Base-by-base conservation (phyloP, 2,888 invertebrate species). In the Caenorhabditis sp. region DNA sequence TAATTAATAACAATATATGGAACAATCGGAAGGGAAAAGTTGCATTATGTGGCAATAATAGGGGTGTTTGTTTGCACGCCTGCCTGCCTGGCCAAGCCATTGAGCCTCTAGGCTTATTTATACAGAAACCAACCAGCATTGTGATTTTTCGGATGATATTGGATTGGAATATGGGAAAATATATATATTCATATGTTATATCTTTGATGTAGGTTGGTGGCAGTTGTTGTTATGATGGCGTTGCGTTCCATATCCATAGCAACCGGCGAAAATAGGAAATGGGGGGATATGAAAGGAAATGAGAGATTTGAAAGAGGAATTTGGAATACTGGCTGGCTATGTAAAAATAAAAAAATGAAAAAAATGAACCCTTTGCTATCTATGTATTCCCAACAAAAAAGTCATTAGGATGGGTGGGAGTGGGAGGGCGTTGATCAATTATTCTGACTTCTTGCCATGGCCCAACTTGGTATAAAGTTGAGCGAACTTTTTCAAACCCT, bases 361-460 rank as follows among this genome's bases (percentile, higher is more conserved):
- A 58, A 58, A 55, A 11, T 8, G 28, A 28, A 28, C 55, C 15
- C 28, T 22, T n/a, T n/a, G n/a, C 56, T n/a, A 56, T 37, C 58
- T 37, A 37, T n/a, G n/a, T n/a, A n/a, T n/a, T 37, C 18, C n/a
- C n/a, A 56, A 67, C 32, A 32, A 76, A 71, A 74, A 76, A 58
- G 76, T 61, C 76, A 68, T 76, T 76, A 67, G 67, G 28, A 44
- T 67, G 72, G 64, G 50, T 51, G 76, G 76, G 65, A 61, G 50
- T 51, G 76, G 76, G 65, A 61, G 76, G 67, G 51, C 60, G 40
- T 68, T 68, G 76, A 76, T 76, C 67, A 40, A 76, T 76, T 76
- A 76, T 76, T 76, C 74, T 50, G 65, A 47, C 44, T 56, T 62
- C 61, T 71, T 32, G 13, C 55, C 55, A 3, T 22, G 37, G 58